Percentiles rank a stretch among this genome's conserved stretches.
Evolutionary conservation across 2,797 vertebrate species (phyloP).

Genomic region (Hirundo rustica): DNA sequence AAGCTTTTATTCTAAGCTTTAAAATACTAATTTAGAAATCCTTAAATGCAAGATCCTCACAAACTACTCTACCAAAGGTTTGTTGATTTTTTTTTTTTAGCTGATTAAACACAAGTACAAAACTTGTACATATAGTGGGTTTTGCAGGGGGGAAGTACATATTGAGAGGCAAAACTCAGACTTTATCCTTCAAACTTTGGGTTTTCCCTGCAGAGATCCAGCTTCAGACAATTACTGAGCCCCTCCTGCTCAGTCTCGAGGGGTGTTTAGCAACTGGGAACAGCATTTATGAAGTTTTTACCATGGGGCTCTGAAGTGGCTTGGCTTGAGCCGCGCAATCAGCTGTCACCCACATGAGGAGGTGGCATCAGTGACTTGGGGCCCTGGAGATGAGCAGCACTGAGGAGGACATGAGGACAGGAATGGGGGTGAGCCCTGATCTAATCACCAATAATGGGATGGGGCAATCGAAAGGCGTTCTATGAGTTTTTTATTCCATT

Average conservation of each 20-base stretch:
- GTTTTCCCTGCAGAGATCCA: background rate
- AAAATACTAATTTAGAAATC: background rate
- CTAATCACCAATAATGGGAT: background rate
- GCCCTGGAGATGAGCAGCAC: background rate
- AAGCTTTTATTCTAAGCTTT: background rate
- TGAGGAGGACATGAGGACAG: background rate
- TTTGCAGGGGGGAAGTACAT: background rate
- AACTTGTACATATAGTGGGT: background rate
- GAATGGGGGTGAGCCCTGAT: fast-evolving
- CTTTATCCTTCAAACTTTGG: background rate
- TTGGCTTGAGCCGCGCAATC: background rate
- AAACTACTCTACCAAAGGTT: background rate
- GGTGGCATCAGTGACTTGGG: background rate
- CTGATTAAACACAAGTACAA: background rate
- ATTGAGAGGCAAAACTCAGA: background rate
- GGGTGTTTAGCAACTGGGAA: background rate
- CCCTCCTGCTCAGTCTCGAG: background rate
- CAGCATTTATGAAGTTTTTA: background rate
- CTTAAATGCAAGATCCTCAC: background rate
- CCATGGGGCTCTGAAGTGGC: background rate
- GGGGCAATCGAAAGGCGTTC: background rate
- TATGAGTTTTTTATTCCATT: background rate
- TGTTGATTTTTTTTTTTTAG: background rate
- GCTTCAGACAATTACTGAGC: background rate
- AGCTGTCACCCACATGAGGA: background rate